These are phyloP conservation scores for Mylabris sibirica DNA, from an alignment of 2,888 invertebrate genomes.

Conservation along the genomic window DNA sequence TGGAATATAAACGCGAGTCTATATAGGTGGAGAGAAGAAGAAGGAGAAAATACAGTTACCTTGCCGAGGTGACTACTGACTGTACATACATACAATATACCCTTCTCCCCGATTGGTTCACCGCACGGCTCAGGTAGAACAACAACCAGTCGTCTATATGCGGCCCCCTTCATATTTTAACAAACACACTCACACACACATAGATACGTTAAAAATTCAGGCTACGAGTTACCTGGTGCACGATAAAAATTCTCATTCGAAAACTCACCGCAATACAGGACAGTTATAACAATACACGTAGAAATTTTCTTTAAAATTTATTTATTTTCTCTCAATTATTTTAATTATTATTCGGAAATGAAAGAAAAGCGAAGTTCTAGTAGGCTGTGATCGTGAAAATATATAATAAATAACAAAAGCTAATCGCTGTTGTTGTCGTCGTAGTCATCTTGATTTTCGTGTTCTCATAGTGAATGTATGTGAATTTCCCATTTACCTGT, in stretches of 20 bases:
- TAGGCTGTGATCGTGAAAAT: constrained; percentile 43
- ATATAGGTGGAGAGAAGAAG: no score
- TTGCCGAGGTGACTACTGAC: constrained; percentile 48
- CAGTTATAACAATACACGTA: constrained; percentile 23
- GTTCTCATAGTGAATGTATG: background rate
- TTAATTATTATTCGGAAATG: background rate
- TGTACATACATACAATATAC: constrained; percentile 49
- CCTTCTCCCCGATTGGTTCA: constrained; percentile 53
- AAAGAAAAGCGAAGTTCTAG: constrained; percentile 17
- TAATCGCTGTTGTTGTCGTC: background rate
- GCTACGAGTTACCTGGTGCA: constrained; percentile 49
- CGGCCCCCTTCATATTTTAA: constrained; percentile 49
- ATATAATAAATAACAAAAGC: constrained; percentile 5
- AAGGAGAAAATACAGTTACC: constrained; percentile 55
- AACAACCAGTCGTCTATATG: constrained; percentile 53
- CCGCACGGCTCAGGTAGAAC: constrained; percentile 54
- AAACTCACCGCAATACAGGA: constrained; percentile 39
- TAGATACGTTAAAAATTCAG: constrained; percentile 46
- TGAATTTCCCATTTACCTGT: background rate
- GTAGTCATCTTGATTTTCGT: constrained; percentile 8
- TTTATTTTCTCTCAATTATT: background rate
- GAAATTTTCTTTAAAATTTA: background rate
- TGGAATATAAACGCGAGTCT: constrained; percentile 42
- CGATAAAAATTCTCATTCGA: constrained; percentile 38
- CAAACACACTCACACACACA: constrained; percentile 24